Evolutionary conservation across 2,797 vertebrate genomes (phyloP).

Genomic region (Galaxias olidus): DNA sequence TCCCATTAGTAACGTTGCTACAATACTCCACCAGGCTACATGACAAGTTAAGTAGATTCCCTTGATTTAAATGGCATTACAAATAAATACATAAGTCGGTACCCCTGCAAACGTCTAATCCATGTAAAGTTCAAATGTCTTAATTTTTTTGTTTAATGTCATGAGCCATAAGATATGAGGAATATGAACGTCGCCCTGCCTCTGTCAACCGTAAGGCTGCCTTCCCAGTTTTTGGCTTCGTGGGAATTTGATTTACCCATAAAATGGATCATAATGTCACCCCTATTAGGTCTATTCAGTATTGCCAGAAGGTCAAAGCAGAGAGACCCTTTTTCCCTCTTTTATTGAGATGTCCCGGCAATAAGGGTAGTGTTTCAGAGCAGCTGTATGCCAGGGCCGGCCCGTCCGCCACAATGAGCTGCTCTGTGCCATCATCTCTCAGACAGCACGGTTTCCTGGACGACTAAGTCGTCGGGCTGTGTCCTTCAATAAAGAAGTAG

Average conservation of each 20-base stretch:
- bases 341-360: constrained; percentile 73
- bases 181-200: constrained; percentile 58
- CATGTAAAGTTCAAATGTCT: background rate
- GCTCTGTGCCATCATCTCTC: constrained; percentile 65
- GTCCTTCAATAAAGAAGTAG: constrained; percentile 34
- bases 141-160: constrained; percentile 15
- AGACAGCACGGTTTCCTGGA: constrained; percentile 29
- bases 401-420: constrained; percentile 59
- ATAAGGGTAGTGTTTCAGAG: constrained; percentile 72
- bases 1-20: constrained; percentile 26
- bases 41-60: too few relatives aligned
- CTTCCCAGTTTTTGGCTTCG: constrained; percentile 61
- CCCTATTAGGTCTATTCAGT: constrained; percentile 72
- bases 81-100: background rate
- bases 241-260: constrained; percentile 79
- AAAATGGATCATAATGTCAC: constrained; percentile 78
- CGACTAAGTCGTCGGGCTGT: constrained; percentile 28
- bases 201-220: constrained; percentile 63
- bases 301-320: constrained; percentile 71
- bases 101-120: background rate
- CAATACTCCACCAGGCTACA: too few relatives aligned
- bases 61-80: too few relatives aligned
- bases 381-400: constrained; percentile 68
- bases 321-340: constrained; percentile 56
- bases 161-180: constrained; percentile 49